Evolutionary conservation across 2,888 invertebrate genomes (phyloP), one percentile per base, ranked within the genome.

Genomic region (Andrena bucephala): DNA sequence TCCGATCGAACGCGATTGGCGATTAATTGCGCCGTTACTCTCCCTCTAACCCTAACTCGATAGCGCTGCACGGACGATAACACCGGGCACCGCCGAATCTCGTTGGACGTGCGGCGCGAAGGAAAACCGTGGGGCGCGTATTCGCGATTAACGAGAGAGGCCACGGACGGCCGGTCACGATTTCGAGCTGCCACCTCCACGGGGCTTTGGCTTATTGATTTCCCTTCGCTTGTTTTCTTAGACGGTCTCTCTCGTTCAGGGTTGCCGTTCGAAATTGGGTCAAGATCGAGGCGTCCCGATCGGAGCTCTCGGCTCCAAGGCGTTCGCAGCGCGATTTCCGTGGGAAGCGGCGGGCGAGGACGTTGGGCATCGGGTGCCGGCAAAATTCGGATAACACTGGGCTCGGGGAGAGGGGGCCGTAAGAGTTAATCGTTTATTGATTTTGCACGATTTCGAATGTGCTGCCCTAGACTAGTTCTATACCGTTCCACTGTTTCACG

Each of bases 391-490:
- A 8, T 27, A 59, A 67, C 36, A 10, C 20, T 0, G 52, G 20
- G 48, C 48, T 2, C 16, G 42, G 10, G 27, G 33, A n/a, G 59
- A 2, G 24, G 27, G 27, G 10, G 29, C 65, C 50, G 67, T 52
- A 68, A 68, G 31, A 68, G 82, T 72, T 73, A 77, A 83, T 77
- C 77, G 65, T 77, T 77, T 82, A 82, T 77, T 70, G 83, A 83
- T 77, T 82, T 65, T 29, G 16, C 50, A 62, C 57, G 70, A 81
- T 69, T 82, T 74, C 67, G 82, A 82, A 75, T 66, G 54, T 5
- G 62, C 68, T 76, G 71, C 33, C n/a, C 67, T 75, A 71, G 36
- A 57, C 71, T 33, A 20, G 31, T 59, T 48, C 65, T 36, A 4
- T 65, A 54, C 27, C 36, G 20, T 33, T 10, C 66, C 42, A 57